Conservation (phyloP, 2,113 vertebrate genomes). For the Todiramphus chloris region DNA sequence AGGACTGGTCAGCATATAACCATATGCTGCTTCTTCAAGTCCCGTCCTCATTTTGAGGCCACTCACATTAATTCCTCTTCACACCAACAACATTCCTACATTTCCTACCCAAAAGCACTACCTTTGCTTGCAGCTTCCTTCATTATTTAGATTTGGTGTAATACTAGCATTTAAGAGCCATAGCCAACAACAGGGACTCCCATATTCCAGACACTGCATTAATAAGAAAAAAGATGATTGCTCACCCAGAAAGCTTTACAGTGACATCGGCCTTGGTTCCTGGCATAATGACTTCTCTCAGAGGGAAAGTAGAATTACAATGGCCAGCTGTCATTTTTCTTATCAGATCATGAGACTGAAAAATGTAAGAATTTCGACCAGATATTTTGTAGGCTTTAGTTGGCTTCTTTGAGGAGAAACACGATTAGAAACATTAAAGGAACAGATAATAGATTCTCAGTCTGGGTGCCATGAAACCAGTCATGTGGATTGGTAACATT, state of each 20-base stretch:
- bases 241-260: neutral
- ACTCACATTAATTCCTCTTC: fast-evolving
- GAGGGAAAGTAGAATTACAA: neutral
- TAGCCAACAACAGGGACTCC: neutral
- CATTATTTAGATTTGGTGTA: neutral
- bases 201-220: neutral
- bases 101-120: neutral
- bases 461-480: neutral
- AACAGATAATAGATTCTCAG: neutral
- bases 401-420: neutral
- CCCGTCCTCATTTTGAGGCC: neutral
- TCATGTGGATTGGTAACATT: neutral
- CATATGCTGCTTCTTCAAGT: neutral
- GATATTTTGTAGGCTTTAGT: neutral
- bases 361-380: neutral
- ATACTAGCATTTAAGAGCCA: neutral
- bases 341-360: neutral
- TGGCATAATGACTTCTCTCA: neutral
- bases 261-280: neutral
- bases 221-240: neutral
- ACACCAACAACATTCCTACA: neutral
- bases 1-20: neutral
- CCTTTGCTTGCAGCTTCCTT: neutral
- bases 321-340: neutral
- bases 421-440: neutral